phyloP scores from a whole-genome alignment of 2,113 vertebrate species.

The Calonectris borealis region DNA sequence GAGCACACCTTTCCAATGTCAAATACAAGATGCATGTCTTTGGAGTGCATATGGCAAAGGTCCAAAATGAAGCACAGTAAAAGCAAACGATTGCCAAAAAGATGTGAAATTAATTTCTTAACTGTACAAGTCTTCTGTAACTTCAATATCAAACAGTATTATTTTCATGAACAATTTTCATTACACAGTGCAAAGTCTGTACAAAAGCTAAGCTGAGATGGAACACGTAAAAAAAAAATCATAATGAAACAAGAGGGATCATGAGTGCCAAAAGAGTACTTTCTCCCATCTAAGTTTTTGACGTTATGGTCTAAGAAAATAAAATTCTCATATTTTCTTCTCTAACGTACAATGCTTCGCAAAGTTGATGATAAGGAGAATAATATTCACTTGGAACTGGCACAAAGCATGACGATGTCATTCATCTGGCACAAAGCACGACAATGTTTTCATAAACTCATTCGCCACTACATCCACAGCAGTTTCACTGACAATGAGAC shows the following conservation, averaged over 20 bases:
- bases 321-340: background rate
- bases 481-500: background rate
- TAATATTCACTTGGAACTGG: background rate
- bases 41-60: background rate
- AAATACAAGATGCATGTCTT: background rate
- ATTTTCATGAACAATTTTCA: slow-evolving; percentile 25
- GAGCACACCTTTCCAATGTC: background rate
- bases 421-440: background rate
- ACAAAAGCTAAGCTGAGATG: background rate
- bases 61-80: background rate
- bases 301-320: background rate
- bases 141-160: slow-evolving; percentile 7
- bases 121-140: background rate
- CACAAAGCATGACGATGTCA: background rate
- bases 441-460: background rate
- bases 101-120: slow-evolving; percentile 29
- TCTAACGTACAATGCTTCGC: background rate
- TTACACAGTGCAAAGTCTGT: background rate
- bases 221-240: background rate
- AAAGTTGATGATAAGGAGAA: background rate
- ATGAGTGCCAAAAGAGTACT: background rate
- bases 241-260: background rate
- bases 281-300: background rate
- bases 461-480: background rate
- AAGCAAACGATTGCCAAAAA: slow-evolving; percentile 19